Evolutionary conservation across 2,888 invertebrate species (phyloP), one percentile per base, ranked within the genome.

Genomic region (Xanthia togata): DNA sequence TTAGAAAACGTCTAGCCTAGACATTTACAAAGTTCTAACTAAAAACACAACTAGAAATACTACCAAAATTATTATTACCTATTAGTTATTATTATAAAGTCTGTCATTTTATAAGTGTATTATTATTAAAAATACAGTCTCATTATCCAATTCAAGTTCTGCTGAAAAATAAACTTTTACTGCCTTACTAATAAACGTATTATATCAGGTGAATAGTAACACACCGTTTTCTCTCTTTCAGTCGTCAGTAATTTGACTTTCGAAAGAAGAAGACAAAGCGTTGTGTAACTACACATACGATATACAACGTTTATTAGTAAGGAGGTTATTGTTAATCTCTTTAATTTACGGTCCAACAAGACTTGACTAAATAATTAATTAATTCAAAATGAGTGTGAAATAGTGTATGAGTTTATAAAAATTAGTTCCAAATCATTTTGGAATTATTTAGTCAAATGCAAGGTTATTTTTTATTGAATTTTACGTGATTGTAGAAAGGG

Each of bases 111-210:
- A 65, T 79, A 87, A 69, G 70, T 86, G 87, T 83, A 68, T 81
- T 60, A 57, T 41, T 59, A 73, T 70, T 41, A 31, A 78, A 70
- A 87, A 76, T 85, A 87, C 87, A 87, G 89, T 87, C 87, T 87
- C 82, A 87, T 76, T 59, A 71, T 71, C 41, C 70, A 79, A 53
- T 38, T 60, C 59, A 55, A 41, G 63, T 77, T 82, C 69, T 79
- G 77, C 88, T 85, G 74, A 76, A 79, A 35, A 74, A n/a, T 12
- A 0, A 14, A n/a, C 2, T n/a, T 23, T n/a, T 2, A n/a, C n/a
- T n/a, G n/a, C n/a, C n/a, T n/a, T n/a, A n/a, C n/a, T n/a, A n/a
- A n/a, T n/a, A n/a, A n/a, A n/a, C n/a, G n/a, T n/a, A n/a, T n/a
- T n/a, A n/a, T n/a, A n/a, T n/a, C n/a, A n/a, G n/a, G n/a, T n/a